A percentile compares a stretch with the other conserved stretches of the same genome.
Evolutionary conservation across 2,797 vertebrate genomes (phyloP).

Genomic region (Chrysocyon brachyurus): DNA sequence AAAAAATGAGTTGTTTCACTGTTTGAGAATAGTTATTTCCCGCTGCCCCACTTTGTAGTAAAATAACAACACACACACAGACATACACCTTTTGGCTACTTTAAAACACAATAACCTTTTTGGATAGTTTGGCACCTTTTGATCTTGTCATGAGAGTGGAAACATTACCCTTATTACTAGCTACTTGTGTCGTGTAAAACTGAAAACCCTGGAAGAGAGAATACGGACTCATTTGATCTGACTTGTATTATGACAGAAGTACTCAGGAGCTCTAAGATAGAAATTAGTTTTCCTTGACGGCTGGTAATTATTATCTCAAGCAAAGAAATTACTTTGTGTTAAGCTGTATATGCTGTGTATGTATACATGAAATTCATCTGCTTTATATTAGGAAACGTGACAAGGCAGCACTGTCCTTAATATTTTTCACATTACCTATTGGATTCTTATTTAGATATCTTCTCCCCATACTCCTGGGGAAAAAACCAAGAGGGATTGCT

Average conservation of each 20-base stretch:
- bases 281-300: conserved; percentile 71
- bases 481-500: background rate
- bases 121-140: conserved; percentile 28
- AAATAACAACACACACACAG: background rate
- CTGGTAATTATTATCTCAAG: conserved; percentile 49
- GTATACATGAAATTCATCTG: conserved; percentile 65
- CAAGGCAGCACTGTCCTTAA: background rate
- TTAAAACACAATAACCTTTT: background rate
- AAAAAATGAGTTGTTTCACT: background rate
- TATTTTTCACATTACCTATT: conserved; percentile 33
- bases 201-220: conserved; percentile 44
- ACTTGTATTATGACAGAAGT: conserved; percentile 27
- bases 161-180: background rate
- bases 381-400: conserved; percentile 56
- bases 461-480: background rate
- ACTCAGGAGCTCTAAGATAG: background rate
- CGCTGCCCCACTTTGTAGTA: background rate
- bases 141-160: background rate
- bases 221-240: conserved; percentile 26
- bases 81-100: background rate
- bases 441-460: conserved; percentile 36
- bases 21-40: background rate
- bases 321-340: conserved; percentile 68
- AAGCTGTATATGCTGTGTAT: background rate
- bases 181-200: conserved; percentile 57